Base-by-base conservation (phyloP, 2,797 vertebrate genomes). In the Melanotaenia maccullochi region DNA sequence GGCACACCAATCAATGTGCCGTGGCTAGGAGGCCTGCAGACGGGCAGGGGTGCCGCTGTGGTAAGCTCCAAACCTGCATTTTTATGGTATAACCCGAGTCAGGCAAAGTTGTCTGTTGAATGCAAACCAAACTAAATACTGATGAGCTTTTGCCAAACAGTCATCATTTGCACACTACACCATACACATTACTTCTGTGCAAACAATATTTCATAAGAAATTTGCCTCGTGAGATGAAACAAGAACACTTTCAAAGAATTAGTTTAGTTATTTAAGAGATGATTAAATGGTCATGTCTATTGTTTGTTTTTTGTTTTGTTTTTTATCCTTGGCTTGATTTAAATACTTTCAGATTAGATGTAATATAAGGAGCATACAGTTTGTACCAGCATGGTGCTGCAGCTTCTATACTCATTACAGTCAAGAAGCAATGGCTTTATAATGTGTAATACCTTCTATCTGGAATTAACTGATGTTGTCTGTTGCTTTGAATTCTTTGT, bases 1-100 rank as follows among this genome's bases (percentile, higher is more conserved):
- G 98, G 98, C 38, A 99, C 97, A 7, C 97, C 97, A 66, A 98
- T 99, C 89, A 98, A 97, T 83, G 97, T 99, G 96, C 97, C 98
- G 5, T 99, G 98, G 98, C 94, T 99, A 35, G 97, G 97, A 51
- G 95, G 97, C 61, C 75, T 95, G 40, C 98, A 99, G 90, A 99
- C 98, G 1, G 98, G 98, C 81, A 93, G 97, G 88, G 98, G 98
- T 58, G 97, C 98, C 16, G 90, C 97, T 65, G 95, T 99, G 96
- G 98, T 99, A 92, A 94, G 76, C 40, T 22, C 47, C 20, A 56
- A 57, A 22, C 12, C 5, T 24, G 0, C 30, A 14, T 40, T 62
- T 61, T 33, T 22, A 51, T 16, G n/a, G 51, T 30, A 13, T 3
- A 14, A 16, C n/a, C 7, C 1, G 18, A 24, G 22, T 25, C 5